Base-by-base conservation (phyloP, 2,888 invertebrate species). In the Scotopteryx bipunctaria region DNA sequence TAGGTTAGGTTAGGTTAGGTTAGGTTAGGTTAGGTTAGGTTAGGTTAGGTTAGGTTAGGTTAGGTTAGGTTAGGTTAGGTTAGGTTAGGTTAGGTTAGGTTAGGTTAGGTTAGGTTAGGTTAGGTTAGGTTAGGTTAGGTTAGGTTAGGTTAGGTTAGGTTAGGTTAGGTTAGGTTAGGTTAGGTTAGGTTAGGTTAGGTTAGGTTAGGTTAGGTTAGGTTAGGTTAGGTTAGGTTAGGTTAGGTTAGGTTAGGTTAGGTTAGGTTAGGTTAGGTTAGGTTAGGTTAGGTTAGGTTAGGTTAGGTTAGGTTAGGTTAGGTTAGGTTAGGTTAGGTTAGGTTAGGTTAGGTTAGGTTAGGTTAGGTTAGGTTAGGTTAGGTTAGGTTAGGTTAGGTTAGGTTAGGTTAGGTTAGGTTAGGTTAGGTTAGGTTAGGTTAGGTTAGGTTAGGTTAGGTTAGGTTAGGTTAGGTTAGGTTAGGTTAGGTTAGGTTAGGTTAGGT, bases 71-170 rank as follows among this genome's bases (percentile, higher is more conserved):
- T 25, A 25, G n/a, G 25, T 5, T 25, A 25, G n/a, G 25, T 21
- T 36, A 36, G 36, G 19, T 36, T 36, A 36, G 36, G 36, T 36
- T 36, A 36, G 36, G 36, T 36, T 36, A 36, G 36, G 36, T 36
- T 36, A 36, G 36, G 36, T 36, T 36, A 36, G 36, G 36, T 36
- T 36, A 36, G 36, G 36, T 36, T 36, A 36, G 36, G 36, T 36
- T 36, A 36, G 36, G 36, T 36, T 36, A 36, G 36, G 36, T 36
- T 36, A 36, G 36, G 36, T 36, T 36, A 36, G 36, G 36, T 36
- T 36, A 36, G 36, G 36, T 36, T 36, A 36, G 36, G 36, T 36
- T 36, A 36, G 36, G 36, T 36, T 36, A 36, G 36, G 36, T 36
- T 36, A 36, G 36, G 36, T 36, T 36, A 36, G 36, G 36, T 36